Conservation (phyloP, 2,888 invertebrate genomes). For the Halocaridina rubra region DNA sequence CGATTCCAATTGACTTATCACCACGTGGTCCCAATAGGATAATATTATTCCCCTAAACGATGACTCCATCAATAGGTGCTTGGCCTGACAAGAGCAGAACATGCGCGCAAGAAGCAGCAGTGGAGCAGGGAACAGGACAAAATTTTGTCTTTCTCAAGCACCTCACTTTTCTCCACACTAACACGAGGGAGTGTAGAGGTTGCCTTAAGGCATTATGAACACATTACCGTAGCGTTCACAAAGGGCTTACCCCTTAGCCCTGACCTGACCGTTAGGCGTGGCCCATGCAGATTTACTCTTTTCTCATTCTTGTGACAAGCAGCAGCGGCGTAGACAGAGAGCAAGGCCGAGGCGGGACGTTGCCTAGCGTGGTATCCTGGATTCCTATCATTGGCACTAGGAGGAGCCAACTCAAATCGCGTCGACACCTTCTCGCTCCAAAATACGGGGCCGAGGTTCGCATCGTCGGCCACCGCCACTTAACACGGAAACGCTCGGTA, state of each 20-base stretch:
- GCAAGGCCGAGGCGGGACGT: conserved; percentile 29
- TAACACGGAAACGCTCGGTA: conserved; percentile 58
- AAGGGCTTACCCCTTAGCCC: conserved; percentile 53
- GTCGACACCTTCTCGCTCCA: background rate
- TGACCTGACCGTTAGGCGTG: conserved; percentile 55
- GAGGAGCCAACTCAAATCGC: background rate
- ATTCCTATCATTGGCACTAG: conserved; percentile 36
- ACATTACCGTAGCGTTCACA: conserved; percentile 61
- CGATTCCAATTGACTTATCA: conserved; percentile 61
- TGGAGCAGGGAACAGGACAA: conserved; percentile 60
- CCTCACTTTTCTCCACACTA: conserved; percentile 60
- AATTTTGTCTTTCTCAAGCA: conserved; percentile 61
- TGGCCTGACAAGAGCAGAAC: conserved; percentile 61
- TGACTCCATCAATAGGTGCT: conserved; percentile 60
- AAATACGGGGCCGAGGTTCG: conserved; percentile 15
- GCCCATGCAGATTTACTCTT: conserved; percentile 50
- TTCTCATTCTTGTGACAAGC: conserved; percentile 50
- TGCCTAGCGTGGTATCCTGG: conserved; percentile 29
- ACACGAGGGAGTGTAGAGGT: conserved; percentile 58
- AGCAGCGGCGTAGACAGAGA: conserved; percentile 40
- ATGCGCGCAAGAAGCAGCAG: conserved; percentile 61
- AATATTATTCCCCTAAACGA: conserved; percentile 59
- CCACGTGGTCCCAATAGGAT: conserved; percentile 63
- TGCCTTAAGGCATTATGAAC: conserved; percentile 63
- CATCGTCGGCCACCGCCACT: conserved; percentile 48